phyloP scores from a whole-genome alignment of 2,113 vertebrate species.

The Lasiurus cinereus region DNA sequence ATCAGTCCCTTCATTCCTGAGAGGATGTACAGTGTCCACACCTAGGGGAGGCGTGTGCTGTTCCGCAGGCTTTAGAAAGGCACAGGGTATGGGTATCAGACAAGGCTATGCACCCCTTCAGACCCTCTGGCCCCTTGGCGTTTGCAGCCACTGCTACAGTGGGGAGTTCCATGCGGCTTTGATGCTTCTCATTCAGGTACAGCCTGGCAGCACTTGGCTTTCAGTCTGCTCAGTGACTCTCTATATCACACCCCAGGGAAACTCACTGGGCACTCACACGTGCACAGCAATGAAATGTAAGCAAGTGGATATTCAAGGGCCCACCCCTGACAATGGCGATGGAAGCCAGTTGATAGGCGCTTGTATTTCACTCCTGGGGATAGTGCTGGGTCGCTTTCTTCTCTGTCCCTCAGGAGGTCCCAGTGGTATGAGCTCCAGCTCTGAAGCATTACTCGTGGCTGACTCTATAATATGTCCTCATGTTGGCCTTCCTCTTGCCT shows the following conservation, averaged over 20 bases:
- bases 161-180: not conserved
- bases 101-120: not conserved
- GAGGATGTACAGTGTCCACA: not conserved
- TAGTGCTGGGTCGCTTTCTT: not conserved
- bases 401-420: not conserved
- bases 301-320: not conserved
- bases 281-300: not conserved
- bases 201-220: not conserved
- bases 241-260: not conserved
- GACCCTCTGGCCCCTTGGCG: not conserved
- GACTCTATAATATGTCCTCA: not conserved
- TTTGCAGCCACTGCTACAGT: not conserved
- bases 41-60: not conserved
- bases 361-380: not conserved
- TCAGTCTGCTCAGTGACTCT: not conserved
- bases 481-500: not conserved
- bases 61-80: not conserved
- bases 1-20: not conserved
- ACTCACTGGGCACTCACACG: not conserved
- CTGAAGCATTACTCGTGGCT: not conserved
- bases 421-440: not conserved
- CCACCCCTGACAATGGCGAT: not conserved
- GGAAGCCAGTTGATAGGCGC: not conserved
- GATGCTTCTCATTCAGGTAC: not conserved
- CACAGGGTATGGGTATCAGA: no score